These are phyloP conservation scores for Ictidomys tridecemlineatus DNA, from an alignment of 2,113 vertebrate genomes.

Conservation along the genomic window DNA sequence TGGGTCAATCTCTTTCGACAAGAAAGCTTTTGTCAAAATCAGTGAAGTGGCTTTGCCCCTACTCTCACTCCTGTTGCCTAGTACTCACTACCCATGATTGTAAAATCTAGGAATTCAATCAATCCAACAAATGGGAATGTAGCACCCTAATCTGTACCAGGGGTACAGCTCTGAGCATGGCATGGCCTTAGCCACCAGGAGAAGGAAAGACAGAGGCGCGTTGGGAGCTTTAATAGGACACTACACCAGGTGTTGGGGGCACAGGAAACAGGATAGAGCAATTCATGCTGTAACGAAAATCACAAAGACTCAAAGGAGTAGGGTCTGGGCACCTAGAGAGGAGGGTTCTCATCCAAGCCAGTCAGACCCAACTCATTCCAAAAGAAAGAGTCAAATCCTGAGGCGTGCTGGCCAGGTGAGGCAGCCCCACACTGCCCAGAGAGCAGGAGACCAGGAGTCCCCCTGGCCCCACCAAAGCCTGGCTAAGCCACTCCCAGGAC, in stretches of 20 bases:
- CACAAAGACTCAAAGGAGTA: background rate
- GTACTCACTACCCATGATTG: too few relatives aligned
- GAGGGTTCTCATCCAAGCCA: background rate
- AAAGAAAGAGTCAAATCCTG: background rate
- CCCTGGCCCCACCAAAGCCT: background rate
- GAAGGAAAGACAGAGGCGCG: background rate
- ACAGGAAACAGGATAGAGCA: background rate
- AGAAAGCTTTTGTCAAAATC: background rate
- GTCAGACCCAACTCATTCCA: background rate
- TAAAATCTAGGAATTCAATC: background rate
- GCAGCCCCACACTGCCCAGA: too few relatives aligned
- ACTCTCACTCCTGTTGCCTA: background rate
- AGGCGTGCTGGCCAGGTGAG: background rate
- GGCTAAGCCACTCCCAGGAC: background rate
- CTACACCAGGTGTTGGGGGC: background rate
- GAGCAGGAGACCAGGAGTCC: background rate
- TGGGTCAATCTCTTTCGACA: background rate
- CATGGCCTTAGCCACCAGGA: accelerated
- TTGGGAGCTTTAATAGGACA: too few relatives aligned
- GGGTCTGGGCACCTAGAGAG: background rate
- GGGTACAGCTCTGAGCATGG: background rate
- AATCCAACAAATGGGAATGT: too few relatives aligned
- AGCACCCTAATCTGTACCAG: accelerated
- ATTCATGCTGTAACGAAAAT: background rate
- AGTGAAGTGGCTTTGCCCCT: background rate